A percentile compares a stretch with the other conserved stretches of the same genome.
These are phyloP conservation scores for Tiphia femorata DNA, from an alignment of 2,888 invertebrate genomes.

Conservation along the genomic window DNA sequence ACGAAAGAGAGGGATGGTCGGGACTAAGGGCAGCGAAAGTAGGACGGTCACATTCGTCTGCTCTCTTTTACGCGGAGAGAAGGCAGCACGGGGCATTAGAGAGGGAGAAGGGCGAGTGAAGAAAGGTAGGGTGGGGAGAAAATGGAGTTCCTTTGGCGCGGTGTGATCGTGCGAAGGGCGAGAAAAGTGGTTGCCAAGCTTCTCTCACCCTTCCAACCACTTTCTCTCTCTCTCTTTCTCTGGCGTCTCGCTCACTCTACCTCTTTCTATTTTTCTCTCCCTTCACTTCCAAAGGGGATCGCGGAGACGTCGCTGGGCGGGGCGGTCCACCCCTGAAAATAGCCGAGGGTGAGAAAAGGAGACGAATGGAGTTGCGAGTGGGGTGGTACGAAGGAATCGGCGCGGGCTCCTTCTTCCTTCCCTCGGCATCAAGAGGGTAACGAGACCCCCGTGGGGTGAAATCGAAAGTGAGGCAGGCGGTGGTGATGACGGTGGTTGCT, in stretches of 20 bases:
- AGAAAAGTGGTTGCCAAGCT: constrained; percentile 51
- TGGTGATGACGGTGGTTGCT: no score
- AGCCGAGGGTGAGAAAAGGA: constrained; percentile 45
- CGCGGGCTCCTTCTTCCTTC: constrained; percentile 38
- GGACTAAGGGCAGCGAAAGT: no score
- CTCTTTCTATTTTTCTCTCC: background rate
- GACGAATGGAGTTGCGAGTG: constrained; percentile 10
- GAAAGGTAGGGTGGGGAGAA: constrained; percentile 27
- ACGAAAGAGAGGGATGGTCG: background rate
- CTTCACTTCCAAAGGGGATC: constrained; percentile 31
- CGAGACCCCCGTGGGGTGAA: constrained; percentile 62
- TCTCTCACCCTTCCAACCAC: constrained; percentile 18
- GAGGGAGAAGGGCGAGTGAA: no score
- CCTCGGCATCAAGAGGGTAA: constrained; percentile 57
- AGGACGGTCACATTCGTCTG: no score
- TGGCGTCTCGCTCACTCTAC: background rate
- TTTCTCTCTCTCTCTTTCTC: constrained; percentile 1
- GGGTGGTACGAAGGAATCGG: constrained; percentile 18
- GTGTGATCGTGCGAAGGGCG: constrained; percentile 34
- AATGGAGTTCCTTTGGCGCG: constrained; percentile 45
- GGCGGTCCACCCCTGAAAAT: constrained; percentile 62
- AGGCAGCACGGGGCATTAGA: no score
- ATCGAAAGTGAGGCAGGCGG: constrained; percentile 67
- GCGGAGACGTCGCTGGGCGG: constrained; percentile 59
- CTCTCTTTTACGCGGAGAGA: no score